Conservation (phyloP, 1,140 invertebrate species). For the Olivierus martensii region DNA sequence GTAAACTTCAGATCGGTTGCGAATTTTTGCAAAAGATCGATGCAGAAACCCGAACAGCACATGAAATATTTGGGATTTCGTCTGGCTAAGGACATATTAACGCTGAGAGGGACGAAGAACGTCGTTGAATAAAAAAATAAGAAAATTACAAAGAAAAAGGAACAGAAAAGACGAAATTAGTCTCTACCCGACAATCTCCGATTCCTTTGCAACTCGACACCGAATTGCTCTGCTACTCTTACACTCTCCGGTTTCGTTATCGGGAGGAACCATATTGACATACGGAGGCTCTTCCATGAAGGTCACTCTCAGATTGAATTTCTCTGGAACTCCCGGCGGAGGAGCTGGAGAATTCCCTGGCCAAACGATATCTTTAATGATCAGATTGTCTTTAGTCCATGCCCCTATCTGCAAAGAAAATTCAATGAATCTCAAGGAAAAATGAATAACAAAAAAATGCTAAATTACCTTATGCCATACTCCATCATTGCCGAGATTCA, state of each 20-base stretch:
- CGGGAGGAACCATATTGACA: conserved; percentile 81
- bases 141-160: not conserved
- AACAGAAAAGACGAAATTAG: not conserved
- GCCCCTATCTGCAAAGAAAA: conserved; percentile 66
- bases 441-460: conserved; percentile 18
- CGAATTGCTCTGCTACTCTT: conserved; percentile 65
- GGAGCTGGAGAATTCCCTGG: conserved; percentile 88
- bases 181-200: conserved; percentile 7
- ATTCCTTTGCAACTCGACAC: conserved; percentile 39
- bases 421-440: not conserved
- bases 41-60: conserved; percentile 97
- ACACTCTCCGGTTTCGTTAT: conserved; percentile 63
- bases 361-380: conserved; percentile 98
- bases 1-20: conserved; percentile 89
- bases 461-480: conserved; percentile 71
- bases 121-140: not conserved
- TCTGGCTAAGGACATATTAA: conserved; percentile 58
- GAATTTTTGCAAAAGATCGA: conserved; percentile 51
- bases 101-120: conserved; percentile 35
- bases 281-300: conserved; percentile 94
- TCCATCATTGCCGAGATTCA: conserved; percentile 64
- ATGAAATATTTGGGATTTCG: conserved; percentile 66
- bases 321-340: conserved; percentile 90
- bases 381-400: conserved; percentile 71
- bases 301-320: conserved; percentile 88